phyloP scores from a whole-genome alignment of 2,888 invertebrate genomes.

The Ditula angustiorana region DNA sequence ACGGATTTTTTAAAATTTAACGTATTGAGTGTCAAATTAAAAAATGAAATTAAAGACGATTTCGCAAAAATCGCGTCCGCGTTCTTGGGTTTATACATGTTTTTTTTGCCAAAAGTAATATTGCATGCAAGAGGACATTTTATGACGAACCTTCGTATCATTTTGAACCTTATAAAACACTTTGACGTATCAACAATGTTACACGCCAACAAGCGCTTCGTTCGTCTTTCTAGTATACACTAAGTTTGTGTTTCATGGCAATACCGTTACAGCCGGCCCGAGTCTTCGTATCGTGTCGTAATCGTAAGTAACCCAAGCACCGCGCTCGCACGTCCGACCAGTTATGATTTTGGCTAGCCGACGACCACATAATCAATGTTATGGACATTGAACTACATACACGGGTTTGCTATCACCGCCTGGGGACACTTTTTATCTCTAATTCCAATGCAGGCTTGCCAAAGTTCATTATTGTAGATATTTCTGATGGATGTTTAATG shows the following conservation, averaged over 20 bases:
- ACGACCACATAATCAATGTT: not conserved
- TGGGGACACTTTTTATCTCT: not conserved
- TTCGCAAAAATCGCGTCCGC: too few species aligned
- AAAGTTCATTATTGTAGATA: not conserved
- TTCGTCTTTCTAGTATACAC: too few species aligned
- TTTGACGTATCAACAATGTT: too few species aligned
- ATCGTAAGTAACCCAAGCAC: not conserved
- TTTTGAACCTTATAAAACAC: too few species aligned
- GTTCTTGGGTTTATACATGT: too few species aligned
- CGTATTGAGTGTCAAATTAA: too few species aligned
- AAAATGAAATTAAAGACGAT: too few species aligned
- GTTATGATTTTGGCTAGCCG: not conserved
- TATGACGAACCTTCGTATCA: too few species aligned
- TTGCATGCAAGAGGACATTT: too few species aligned
- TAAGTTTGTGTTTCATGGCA: not conserved
- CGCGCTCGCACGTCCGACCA: not conserved
- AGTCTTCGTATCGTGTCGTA: not conserved
- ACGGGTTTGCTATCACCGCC: not conserved
- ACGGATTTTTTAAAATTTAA: too few species aligned
- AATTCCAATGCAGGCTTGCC: conserved; percentile 10
- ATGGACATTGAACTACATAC: conserved; percentile 20
- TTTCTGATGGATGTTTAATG: conserved; percentile 4
- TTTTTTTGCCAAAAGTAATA: too few species aligned
- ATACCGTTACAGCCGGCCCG: not conserved
- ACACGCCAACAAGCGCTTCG: too few species aligned